phyloP scores from a whole-genome alignment of 2,113 vertebrate genomes.

The Rhegmatorhina hoffmannsi region DNA sequence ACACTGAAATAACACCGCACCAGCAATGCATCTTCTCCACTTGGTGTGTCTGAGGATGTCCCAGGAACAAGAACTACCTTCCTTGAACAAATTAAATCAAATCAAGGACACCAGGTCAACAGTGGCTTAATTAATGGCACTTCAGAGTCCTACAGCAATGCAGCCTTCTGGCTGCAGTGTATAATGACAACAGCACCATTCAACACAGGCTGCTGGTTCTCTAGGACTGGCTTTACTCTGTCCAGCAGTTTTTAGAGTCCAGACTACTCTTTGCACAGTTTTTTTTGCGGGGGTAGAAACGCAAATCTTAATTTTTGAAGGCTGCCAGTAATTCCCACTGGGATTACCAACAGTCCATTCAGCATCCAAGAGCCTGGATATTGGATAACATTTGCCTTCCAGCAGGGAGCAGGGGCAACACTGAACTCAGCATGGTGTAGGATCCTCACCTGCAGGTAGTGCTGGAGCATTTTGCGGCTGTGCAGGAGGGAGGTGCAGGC shows the following conservation, averaged over 20 bases:
- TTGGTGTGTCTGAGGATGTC: background rate
- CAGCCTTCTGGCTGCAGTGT: background rate
- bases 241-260: background rate
- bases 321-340: background rate
- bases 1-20: background rate
- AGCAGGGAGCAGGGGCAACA: background rate
- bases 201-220: background rate
- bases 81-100: background rate
- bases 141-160: background rate
- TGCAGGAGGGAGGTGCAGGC: slow-evolving; percentile 96
- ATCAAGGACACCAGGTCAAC: background rate
- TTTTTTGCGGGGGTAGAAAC: background rate
- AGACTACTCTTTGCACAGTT: fast-evolving
- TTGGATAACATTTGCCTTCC: background rate
- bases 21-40: background rate
- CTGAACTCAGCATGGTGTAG: background rate
- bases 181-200: background rate
- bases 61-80: background rate
- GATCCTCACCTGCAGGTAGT: slow-evolving; percentile 90
- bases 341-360: background rate
- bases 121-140: background rate
- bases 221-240: background rate
- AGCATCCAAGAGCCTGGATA: background rate
- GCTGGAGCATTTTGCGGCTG: slow-evolving; percentile 98
- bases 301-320: background rate